A percentile compares a stretch with the other conserved stretches of the same genome.
Conservation (phyloP, 2,888 invertebrate species). For the Caenorhabditis doughertyi region DNA sequence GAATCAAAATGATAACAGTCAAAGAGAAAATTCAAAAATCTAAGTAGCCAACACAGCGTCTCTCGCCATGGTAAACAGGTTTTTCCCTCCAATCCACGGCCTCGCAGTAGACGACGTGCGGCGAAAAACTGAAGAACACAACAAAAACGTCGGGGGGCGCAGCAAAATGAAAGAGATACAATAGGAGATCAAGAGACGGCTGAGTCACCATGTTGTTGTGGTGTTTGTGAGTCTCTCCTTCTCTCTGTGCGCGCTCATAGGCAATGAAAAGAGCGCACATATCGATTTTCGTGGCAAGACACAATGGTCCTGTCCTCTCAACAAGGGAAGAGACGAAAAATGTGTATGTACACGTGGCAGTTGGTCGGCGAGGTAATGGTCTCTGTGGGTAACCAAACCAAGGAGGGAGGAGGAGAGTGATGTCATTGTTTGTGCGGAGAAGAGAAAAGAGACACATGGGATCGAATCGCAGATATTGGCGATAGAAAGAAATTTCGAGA, state of each 20-base stretch:
- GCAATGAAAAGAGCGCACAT: no score
- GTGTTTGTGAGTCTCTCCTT: conserved; percentile 18
- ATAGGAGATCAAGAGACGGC: no score
- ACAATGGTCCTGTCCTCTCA: neutral
- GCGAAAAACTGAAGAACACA: conserved; percentile 36
- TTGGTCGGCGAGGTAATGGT: neutral
- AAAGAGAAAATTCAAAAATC: conserved; percentile 32
- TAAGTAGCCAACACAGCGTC: conserved; percentile 23
- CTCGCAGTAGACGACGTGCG: conserved; percentile 24
- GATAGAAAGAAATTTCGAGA: conserved; percentile 19
- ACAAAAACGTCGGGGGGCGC: neutral
- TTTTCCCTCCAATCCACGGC: conserved; percentile 6
- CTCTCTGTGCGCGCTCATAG: conserved; percentile 11
- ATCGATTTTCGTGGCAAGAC: conserved; percentile 3
- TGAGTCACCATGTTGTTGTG: conserved; percentile 31
- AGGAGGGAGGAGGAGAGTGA: neutral
- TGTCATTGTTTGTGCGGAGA: conserved; percentile 25
- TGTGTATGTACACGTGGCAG: no score
- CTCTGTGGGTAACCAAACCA: conserved; percentile 13
- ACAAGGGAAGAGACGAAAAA: neutral
- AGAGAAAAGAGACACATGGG: neutral
- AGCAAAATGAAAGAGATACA: conserved; percentile 1
- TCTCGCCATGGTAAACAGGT: conserved; percentile 24
- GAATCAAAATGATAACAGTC: conserved; percentile 26
- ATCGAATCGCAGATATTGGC: neutral